Base-by-base conservation (phyloP, 2,888 invertebrate species). In the Synanthedon myopaeformis region DNA sequence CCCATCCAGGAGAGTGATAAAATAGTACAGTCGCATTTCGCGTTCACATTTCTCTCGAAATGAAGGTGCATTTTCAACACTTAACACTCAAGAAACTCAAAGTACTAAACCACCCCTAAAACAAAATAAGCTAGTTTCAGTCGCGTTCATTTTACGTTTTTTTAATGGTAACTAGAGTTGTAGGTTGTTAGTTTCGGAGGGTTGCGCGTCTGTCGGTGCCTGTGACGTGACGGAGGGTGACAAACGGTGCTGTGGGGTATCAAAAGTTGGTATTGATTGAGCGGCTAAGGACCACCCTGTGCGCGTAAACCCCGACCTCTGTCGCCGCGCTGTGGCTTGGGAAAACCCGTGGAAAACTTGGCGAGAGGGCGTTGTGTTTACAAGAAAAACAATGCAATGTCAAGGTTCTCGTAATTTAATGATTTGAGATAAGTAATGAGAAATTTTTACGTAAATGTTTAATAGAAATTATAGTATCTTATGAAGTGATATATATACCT, bases 1-100 rank as follows among this genome's bases (percentile, higher is more conserved):
- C 97, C 97, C 98, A 98, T 98, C 98, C 98, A 98, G 70, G 97
- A 97, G 76, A 98, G 90, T 67, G 96, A 96, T 70, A 97, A 89
- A 75, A 98, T 95, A 67, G 95, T 94, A 87, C 97, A 97, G 89
- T 98, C 98, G 89, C 97, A 96, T 89, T 95, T 95, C 66, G 96
- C 96, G 80, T 95, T 96, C 67, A 93, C 92, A 79, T 95, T 96
- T 74, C 95, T 93, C 83, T 98, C 98, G 82, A 97, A 97, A 89
- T 97, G 96, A 74, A 98, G 91, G 92, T 97, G 97, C 98, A 98
- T 98, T 79, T 78, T 83, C 57, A 58, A 58, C 59, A 58, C 60
- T 61, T 60, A 58, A 61, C 67, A 70, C 60, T 63, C 6, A 23
- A 5, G 10, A 10, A 49, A 49, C 49, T 49, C 49, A 49, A 49